Evolutionary conservation across 2,797 vertebrate species (phyloP).

Genomic region (Chelmon rostratus): DNA sequence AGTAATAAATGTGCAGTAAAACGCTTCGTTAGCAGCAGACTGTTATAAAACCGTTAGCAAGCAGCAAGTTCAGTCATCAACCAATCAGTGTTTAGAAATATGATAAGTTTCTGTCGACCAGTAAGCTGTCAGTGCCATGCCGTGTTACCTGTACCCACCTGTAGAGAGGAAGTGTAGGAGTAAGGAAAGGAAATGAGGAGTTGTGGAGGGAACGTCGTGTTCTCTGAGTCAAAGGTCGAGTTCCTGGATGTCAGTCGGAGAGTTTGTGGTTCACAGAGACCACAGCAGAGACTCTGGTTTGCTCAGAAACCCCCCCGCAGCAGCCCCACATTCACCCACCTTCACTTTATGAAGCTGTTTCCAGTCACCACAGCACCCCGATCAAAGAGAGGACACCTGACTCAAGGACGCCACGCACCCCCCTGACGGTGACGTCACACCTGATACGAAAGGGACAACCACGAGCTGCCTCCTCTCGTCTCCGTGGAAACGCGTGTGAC

Average conservation of each 20-base stretch:
- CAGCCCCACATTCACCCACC: not conserved
- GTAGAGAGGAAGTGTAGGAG: not conserved
- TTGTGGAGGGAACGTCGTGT: not conserved
- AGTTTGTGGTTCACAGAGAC: not conserved
- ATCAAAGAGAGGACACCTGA: not conserved
- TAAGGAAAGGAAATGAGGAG: not conserved
- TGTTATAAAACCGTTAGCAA: too few species aligned
- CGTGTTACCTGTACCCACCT: too few species aligned
- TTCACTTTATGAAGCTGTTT: conserved; percentile 19
- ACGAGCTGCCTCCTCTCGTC: not conserved
- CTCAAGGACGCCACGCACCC: too few species aligned
- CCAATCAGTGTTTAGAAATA: too few species aligned
- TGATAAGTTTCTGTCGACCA: too few species aligned
- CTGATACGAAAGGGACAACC: too few species aligned
- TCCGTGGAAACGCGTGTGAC: not conserved
- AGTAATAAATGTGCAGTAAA: too few species aligned
- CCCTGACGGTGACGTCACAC: not conserved
- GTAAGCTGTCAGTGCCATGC: too few species aligned
- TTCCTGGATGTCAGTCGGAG: not conserved
- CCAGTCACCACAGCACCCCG: conserved; percentile 24
- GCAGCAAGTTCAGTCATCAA: too few species aligned
- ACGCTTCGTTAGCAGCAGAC: too few species aligned
- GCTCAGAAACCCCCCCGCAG: conserved; percentile 12
- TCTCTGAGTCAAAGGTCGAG: not conserved
- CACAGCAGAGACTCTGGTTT: not conserved